Evolutionary conservation across 2,888 invertebrate genomes (phyloP).

Genomic region (Nudaria mundana): DNA sequence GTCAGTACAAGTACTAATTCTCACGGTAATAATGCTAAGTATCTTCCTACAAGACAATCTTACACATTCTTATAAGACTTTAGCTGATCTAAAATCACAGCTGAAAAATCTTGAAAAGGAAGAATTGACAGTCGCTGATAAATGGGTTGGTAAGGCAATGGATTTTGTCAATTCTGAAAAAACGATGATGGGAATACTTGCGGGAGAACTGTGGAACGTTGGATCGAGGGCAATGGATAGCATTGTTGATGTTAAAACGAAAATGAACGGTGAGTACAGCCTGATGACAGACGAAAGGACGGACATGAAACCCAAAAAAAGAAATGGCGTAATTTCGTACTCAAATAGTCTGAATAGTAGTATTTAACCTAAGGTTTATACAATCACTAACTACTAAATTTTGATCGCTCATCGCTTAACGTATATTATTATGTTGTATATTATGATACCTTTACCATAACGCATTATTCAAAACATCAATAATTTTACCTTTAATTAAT

Average conservation of each 20-base stretch:
- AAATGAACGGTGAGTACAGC: neutral
- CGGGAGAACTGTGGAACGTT: constrained; percentile 64
- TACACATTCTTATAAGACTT: constrained; percentile 47
- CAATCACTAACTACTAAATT: too few relatives aligned
- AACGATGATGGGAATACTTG: constrained; percentile 63
- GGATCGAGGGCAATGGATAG: constrained; percentile 59
- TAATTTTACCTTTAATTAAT: too few relatives aligned
- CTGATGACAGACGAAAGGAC: neutral
- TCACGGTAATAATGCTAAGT: constrained; percentile 24
- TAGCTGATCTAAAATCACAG: constrained; percentile 42
- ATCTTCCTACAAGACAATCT: constrained; percentile 36
- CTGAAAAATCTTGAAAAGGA: constrained; percentile 41
- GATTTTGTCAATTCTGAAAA: constrained; percentile 65
- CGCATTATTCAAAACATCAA: too few relatives aligned
- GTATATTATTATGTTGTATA: too few relatives aligned
- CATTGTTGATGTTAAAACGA: constrained; percentile 5
- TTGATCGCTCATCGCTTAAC: too few relatives aligned
- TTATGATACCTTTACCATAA: too few relatives aligned
- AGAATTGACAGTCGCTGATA: constrained; percentile 44
- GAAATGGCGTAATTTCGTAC: neutral
- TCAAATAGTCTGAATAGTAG: too few relatives aligned
- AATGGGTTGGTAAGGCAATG: constrained; percentile 60
- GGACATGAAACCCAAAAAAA: too few relatives aligned
- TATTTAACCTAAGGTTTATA: too few relatives aligned
- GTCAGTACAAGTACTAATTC: constrained; percentile 29